Conservation (phyloP, 2,888 invertebrate species). For the Napeogenes sylphis region DNA sequence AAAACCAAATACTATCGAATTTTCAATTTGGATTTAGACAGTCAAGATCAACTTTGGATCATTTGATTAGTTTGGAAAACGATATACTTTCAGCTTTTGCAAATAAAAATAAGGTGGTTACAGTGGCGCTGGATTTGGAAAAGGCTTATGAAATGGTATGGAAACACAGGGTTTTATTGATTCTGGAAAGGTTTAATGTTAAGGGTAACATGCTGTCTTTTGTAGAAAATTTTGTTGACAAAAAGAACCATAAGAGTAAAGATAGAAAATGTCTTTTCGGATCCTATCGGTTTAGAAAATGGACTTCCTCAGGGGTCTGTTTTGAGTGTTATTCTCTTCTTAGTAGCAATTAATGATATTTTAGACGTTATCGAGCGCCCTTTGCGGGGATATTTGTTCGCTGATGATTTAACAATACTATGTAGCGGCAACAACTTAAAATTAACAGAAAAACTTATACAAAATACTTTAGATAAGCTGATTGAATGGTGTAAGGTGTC, state of each 20-base stretch:
- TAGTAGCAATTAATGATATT: slow-evolving; percentile 23
- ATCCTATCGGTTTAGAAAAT: slow-evolving; percentile 14
- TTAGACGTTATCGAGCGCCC: slow-evolving; percentile 15
- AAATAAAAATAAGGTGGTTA: slow-evolving; percentile 18
- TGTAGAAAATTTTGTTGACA: slow-evolving; percentile 16
- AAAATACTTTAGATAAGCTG: slow-evolving; percentile 22
- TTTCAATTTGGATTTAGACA: slow-evolving; percentile 28
- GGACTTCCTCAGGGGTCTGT: slow-evolving; percentile 22
- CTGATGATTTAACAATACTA: slow-evolving; percentile 20
- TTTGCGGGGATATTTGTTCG: slow-evolving; percentile 21
- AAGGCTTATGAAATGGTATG: slow-evolving; percentile 30
- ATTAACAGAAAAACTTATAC: slow-evolving; percentile 17
- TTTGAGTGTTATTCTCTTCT: slow-evolving; percentile 24
- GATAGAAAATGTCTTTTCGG: slow-evolving; percentile 12
- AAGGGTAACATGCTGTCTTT: slow-evolving; percentile 20
- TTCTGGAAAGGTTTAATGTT: slow-evolving; percentile 12
- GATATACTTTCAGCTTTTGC: slow-evolving; percentile 24
- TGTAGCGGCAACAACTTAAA: slow-evolving; percentile 13
- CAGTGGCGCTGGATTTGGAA: slow-evolving; percentile 26
- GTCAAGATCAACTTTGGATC: slow-evolving; percentile 24
- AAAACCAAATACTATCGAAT: slow-evolving; percentile 1
- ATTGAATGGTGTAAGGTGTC: slow-evolving; percentile 15
- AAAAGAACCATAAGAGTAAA: slow-evolving; percentile 20
- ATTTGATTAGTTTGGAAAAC: slow-evolving; percentile 20
- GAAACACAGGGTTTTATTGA: slow-evolving; percentile 23